Evolutionary conservation across 2,888 invertebrate genomes (phyloP).

Genomic region (Endomychus coccineus): DNA sequence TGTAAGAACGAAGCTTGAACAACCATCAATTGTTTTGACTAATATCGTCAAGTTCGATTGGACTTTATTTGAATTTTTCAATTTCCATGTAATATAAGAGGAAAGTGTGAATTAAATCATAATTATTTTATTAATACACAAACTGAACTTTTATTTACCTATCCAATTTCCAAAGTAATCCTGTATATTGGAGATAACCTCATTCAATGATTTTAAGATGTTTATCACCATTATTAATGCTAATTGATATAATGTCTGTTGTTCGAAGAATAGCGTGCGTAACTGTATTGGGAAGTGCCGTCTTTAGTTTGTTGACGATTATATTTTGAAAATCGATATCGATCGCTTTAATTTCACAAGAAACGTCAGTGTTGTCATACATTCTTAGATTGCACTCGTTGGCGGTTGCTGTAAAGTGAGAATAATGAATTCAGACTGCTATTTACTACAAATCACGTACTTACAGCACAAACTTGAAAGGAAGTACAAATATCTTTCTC

Average conservation of each 20-base stretch:
- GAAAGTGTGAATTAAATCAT: too few species aligned
- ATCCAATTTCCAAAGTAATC: too few species aligned
- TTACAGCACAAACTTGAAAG: constrained; percentile 35
- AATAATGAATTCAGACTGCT: not conserved
- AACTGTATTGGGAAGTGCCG: constrained; percentile 28
- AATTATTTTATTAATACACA: too few species aligned
- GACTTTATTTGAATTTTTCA: too few species aligned
- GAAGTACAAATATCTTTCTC: constrained; percentile 34
- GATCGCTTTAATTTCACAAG: constrained; percentile 32
- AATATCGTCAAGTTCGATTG: too few species aligned
- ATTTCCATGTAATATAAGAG: too few species aligned
- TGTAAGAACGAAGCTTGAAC: too few species aligned
- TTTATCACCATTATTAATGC: constrained; percentile 7
- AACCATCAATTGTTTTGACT: too few species aligned
- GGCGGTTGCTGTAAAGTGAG: constrained; percentile 15
- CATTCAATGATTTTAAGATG: too few species aligned
- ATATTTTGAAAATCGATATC: constrained; percentile 35
- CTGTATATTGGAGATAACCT: too few species aligned
- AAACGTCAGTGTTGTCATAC: constrained; percentile 34
- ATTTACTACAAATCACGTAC: too few species aligned
- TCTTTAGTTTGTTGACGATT: constrained; percentile 35
- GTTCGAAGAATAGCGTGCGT: constrained; percentile 33
- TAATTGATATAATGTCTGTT: constrained; percentile 33
- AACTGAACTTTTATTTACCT: too few species aligned
- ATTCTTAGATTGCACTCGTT: constrained; percentile 31